Conservation (phyloP, 2,113 vertebrate species). For the Tragulus kanchil region DNA sequence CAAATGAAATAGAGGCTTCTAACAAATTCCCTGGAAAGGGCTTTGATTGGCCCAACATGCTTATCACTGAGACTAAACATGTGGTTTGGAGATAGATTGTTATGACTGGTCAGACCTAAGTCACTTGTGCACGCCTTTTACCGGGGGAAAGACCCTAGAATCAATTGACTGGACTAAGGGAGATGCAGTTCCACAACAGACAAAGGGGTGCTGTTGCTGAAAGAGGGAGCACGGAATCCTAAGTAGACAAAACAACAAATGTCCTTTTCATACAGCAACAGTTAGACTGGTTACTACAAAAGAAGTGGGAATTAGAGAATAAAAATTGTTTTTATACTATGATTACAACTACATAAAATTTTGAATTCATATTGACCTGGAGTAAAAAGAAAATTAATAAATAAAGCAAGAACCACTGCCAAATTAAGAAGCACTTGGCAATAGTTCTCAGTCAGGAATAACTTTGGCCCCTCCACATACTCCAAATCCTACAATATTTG, state of each 20-base stretch:
- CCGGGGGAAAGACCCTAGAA: not conserved
- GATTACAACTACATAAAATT: conserved; percentile 2
- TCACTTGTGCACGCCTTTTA: not conserved
- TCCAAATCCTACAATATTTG: not conserved
- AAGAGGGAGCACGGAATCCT: not conserved
- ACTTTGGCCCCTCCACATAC: not conserved
- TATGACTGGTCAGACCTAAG: not conserved
- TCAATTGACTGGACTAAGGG: not conserved
- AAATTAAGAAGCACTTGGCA: not conserved
- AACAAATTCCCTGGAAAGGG: not conserved
- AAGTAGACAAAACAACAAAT: not conserved
- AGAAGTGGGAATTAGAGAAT: not conserved
- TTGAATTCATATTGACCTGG: not conserved
- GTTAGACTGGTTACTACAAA: conserved; percentile 26
- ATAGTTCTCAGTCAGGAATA: not conserved
- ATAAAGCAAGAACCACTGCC: not conserved
- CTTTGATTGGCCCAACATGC: not conserved
- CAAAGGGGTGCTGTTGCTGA: not conserved
- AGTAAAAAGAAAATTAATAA: conserved; percentile 23
- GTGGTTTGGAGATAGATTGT: not conserved
- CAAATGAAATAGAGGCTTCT: not conserved
- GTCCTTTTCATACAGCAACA: not conserved
- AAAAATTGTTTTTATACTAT: not conserved
- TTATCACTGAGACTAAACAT: not conserved
- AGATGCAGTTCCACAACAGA: not conserved